These are phyloP conservation scores for Tryphoninae sp. DNA, from an alignment of 2,888 invertebrate genomes.

Conservation along the genomic window DNA sequence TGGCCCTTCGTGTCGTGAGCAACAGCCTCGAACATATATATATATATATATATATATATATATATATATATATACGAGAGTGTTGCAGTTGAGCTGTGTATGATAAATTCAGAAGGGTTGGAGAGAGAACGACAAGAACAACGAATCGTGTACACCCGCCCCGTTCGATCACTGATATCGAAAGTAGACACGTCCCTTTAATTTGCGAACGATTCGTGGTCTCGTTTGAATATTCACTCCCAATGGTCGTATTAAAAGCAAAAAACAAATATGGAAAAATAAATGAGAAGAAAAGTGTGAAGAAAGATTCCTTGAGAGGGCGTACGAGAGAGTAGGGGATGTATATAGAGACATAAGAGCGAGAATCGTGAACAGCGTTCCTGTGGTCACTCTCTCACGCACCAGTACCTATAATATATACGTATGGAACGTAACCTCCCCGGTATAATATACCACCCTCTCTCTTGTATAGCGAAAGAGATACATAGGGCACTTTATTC, in stretches of 20 bases:
- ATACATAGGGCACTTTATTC: slow-evolving; percentile 57
- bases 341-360: slow-evolving; percentile 33
- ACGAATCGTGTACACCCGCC: slow-evolving; percentile 62
- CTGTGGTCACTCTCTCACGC: slow-evolving; percentile 52
- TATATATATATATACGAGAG: slow-evolving; percentile 3
- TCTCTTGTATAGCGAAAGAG: slow-evolving; percentile 32
- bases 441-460: slow-evolving; percentile 46
- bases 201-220: slow-evolving; percentile 53
- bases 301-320: slow-evolving; percentile 37
- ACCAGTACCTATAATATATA: slow-evolving; percentile 38
- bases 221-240: slow-evolving; percentile 49
- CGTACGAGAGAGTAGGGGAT: slow-evolving; percentile 23
- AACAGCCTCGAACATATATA: slow-evolving; percentile 26
- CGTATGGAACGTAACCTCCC: slow-evolving; percentile 10
- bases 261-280: not conserved
- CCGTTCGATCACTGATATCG: slow-evolving; percentile 77
- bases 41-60: slow-evolving; percentile 6
- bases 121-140: slow-evolving; percentile 40
- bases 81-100: slow-evolving; percentile 9
- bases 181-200: slow-evolving; percentile 78
- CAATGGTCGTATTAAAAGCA: slow-evolving; percentile 8
- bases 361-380: slow-evolving; percentile 47
- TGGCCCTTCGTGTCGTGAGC: slow-evolving; percentile 52
- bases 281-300: slow-evolving; percentile 26
- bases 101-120: slow-evolving; percentile 52